Evolutionary conservation across 2,113 vertebrate species (phyloP).

Genomic region (Macrotus californicus): DNA sequence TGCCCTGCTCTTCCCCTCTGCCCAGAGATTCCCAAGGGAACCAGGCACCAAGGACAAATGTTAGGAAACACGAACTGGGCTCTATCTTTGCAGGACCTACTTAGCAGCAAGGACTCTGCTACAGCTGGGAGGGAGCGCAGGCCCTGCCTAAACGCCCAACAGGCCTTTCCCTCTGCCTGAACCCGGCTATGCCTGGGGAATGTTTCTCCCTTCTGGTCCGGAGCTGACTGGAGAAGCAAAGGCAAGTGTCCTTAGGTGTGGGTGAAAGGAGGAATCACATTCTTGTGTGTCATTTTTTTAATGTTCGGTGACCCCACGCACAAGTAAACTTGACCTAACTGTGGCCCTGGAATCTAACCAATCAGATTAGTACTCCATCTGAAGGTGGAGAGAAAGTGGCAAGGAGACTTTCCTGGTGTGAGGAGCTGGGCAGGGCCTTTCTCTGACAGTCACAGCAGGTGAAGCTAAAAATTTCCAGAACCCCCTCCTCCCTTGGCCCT

Average conservation of each 20-base stretch:
- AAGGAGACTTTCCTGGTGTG: background rate
- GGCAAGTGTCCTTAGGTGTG: background rate
- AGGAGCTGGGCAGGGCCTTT: background rate
- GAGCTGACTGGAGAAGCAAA: background rate
- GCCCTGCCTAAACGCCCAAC: background rate
- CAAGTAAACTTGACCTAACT: conserved; percentile 32
- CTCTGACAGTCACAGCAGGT: background rate
- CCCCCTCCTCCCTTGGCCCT: background rate
- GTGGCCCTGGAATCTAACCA: conserved; percentile 15
- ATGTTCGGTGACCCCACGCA: conserved; percentile 19
- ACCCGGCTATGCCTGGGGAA: background rate
- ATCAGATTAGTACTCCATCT: conserved; percentile 36
- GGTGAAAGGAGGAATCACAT: background rate
- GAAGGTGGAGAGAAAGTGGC: background rate
- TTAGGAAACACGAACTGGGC: background rate
- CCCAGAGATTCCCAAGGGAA: conserved; percentile 33
- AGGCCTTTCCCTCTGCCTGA: background rate
- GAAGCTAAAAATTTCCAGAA: background rate
- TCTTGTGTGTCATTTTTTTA: background rate
- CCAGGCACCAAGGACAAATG: background rate
- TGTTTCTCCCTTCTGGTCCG: background rate
- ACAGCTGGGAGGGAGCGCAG: background rate
- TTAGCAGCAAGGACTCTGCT: background rate
- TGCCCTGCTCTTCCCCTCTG: background rate
- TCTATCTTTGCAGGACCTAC: background rate